A percentile compares a stretch with the other conserved stretches of the same genome.
These are phyloP conservation scores for Ctenomys sociabilis DNA, from an alignment of 2,113 vertebrate species.

Conservation along the genomic window DNA sequence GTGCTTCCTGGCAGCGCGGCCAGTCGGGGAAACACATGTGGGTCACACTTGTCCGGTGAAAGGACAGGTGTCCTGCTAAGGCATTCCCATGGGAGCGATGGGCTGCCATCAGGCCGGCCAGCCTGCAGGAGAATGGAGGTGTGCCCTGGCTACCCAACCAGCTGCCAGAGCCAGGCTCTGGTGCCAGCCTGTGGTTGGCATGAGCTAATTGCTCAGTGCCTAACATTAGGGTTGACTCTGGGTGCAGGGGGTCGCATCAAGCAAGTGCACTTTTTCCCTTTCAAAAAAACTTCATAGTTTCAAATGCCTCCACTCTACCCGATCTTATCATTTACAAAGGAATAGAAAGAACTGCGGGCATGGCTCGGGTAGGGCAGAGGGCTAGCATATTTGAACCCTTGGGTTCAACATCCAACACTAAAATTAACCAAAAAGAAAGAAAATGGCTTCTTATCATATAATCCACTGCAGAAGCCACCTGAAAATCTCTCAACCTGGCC, in stretches of 20 bases:
- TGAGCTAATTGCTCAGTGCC: not conserved
- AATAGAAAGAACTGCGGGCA: not conserved
- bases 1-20: not conserved
- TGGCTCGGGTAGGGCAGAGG: not conserved
- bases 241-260: not conserved
- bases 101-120: not conserved
- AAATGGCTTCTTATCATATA: not conserved
- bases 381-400: not conserved
- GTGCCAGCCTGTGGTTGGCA: not conserved
- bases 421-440: not conserved
- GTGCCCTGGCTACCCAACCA: not conserved
- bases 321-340: not conserved
- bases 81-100: not conserved
- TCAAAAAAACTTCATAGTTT: not conserved
- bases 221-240: not conserved
- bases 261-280: not conserved
- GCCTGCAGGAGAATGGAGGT: not conserved
- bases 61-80: not conserved
- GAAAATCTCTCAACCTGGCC: not conserved
- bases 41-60: not conserved
- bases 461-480: not conserved
- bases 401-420: not conserved
- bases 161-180: not conserved
- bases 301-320: not conserved
- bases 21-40: not conserved